Conservation (phyloP, 2,888 invertebrate species). For the Pterobdella sp. region DNA sequence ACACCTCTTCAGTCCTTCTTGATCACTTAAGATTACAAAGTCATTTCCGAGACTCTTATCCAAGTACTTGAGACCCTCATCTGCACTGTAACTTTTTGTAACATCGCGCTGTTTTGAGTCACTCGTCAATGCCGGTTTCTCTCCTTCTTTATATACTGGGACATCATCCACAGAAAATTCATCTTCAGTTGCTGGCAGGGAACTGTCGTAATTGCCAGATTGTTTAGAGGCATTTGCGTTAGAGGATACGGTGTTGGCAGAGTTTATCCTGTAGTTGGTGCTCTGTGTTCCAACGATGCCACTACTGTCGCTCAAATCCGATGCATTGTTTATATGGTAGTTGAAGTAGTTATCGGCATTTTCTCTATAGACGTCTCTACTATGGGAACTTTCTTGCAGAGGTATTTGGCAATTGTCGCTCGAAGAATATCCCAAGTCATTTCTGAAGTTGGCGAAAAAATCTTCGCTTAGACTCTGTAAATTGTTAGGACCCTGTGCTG, state of each 20-base stretch:
- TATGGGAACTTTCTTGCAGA: neutral
- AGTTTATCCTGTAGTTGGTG: neutral
- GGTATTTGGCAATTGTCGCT: neutral
- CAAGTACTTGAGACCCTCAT: neutral
- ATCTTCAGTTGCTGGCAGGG: constrained; percentile 18
- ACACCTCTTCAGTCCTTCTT: neutral
- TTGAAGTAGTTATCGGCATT: neutral
- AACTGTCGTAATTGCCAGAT: neutral
- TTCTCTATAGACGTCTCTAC: neutral
- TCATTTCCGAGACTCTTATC: neutral
- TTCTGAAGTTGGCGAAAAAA: neutral
- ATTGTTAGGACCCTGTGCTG: neutral
- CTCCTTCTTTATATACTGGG: neutral
- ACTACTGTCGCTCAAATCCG: constrained; percentile 24
- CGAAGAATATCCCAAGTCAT: neutral
- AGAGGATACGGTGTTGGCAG: neutral
- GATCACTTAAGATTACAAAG: neutral
- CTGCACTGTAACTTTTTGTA: neutral
- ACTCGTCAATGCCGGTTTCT: neutral
- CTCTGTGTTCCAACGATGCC: constrained; percentile 14
- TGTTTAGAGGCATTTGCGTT: neutral
- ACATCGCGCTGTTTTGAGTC: neutral
- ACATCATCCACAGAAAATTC: constrained; percentile 21
- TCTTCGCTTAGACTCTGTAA: neutral
- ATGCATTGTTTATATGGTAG: constrained; percentile 1